Evolutionary conservation across 2,888 invertebrate genomes (phyloP), one percentile per base, ranked within the genome.

Genomic region (Papilio gigon): DNA sequence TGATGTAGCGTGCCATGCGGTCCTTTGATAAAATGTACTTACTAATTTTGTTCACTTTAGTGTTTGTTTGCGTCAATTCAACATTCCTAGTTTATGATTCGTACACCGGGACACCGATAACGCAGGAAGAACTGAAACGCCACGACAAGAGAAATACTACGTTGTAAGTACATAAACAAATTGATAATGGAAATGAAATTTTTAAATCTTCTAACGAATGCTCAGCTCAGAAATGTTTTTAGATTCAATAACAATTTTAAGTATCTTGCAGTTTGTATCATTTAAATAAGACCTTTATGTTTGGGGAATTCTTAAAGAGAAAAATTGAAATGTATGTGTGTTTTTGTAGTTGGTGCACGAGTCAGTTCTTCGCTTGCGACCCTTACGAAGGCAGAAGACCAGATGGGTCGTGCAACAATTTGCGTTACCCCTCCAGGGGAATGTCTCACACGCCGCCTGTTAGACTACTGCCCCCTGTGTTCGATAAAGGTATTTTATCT

Each of bases 371-470:
- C 0, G 82, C 84, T 8, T 89, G 89, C 65, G 77, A 86, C 42
- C 80, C 83, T 0, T 14, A 76, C 0, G 89, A 88, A 74, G 80
- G 83, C 0, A 80, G 88, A 5, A 78, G 89, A 0, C 70, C 86
- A 0, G 89, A 88, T 65, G 88, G 87, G 0, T 80, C 88, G 0
- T 89, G 89, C 70, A 89, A 88, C 70, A 89, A 89, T 35, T 73
- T 88, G 0, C 67, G 80, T 1, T 56, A 82, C 30, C 88, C 88
- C 0, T 74, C 75, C 0, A 75, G 81, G 40, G 89, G 89, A 1
- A 74, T 83, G 0, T 58, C 75, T 0, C 86, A 86, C n/a, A 87
- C 87, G 0, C 89, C 88, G 0, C 76, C 79, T 1, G 67, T 73
- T 2, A 81, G 88, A n/a, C 71, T 86, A 1, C 69, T 88, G 4